phyloP scores from a whole-genome alignment of 2,113 vertebrate genomes.

The Tricholaema leucomelas region DNA sequence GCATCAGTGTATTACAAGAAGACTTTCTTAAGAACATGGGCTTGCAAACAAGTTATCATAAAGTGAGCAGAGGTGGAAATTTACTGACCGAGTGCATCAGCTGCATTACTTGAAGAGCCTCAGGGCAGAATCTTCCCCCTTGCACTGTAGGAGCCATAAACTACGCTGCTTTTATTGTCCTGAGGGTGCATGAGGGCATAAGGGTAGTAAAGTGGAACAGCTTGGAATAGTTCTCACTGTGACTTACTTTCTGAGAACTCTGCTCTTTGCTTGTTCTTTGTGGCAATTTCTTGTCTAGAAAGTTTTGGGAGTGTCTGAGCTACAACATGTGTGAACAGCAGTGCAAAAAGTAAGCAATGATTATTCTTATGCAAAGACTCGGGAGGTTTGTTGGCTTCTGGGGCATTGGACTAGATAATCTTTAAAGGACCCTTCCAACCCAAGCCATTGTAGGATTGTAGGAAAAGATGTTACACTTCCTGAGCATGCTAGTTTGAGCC shows the following conservation, averaged over 20 bases:
- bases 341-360: neutral
- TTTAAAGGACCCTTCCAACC: too few species aligned
- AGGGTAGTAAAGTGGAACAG: neutral
- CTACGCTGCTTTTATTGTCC: neutral
- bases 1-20: neutral
- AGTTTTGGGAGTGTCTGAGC: neutral
- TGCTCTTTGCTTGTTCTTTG: neutral
- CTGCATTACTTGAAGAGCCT: neutral
- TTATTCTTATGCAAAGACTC: neutral
- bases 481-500: too few species aligned
- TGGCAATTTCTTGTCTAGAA: neutral
- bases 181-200: neutral
- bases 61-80: neutral
- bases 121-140: neutral
- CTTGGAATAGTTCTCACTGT: neutral
- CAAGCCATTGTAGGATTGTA: too few species aligned
- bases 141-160: neutral
- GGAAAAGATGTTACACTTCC: accelerated
- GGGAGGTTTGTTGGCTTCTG: too few species aligned
- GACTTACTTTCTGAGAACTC: neutral
- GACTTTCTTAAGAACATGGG: neutral
- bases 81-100: neutral
- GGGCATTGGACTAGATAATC: too few species aligned
- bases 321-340: neutral
- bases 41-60: neutral